These are phyloP conservation scores for Agelaius phoeniceus DNA, from an alignment of 2,113 vertebrate genomes.

Conservation along the genomic window DNA sequence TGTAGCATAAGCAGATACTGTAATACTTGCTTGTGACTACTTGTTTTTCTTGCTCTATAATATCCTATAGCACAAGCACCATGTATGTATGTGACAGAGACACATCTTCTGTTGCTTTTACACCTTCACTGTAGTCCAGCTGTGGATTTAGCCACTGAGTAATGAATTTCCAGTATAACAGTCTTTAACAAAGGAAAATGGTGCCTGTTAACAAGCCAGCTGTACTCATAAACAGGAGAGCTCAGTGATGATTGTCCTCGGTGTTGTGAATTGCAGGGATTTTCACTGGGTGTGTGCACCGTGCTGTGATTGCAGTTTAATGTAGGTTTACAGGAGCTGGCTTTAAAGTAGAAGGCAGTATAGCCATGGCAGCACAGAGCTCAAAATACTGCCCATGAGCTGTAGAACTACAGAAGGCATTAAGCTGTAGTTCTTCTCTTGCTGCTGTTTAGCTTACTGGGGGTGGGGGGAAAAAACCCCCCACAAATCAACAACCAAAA, in stretches of 20 bases:
- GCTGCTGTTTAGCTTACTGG: background rate
- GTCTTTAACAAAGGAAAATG: background rate
- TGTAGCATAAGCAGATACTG: background rate
- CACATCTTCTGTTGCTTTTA: background rate
- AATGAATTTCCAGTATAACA: background rate
- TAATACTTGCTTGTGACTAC: background rate
- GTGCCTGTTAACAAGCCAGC: background rate
- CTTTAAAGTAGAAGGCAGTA: background rate
- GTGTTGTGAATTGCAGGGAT: background rate
- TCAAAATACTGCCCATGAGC: background rate
- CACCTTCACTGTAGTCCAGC: background rate
- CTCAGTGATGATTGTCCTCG: background rate
- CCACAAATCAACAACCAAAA: background rate
- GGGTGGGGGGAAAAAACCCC: background rate
- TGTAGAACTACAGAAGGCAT: background rate
- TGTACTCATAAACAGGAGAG: background rate
- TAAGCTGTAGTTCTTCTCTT: background rate
- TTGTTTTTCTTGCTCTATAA: background rate
- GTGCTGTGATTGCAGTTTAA: background rate
- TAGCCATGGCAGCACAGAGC: background rate
- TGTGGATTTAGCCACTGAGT: background rate
- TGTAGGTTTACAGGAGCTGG: background rate
- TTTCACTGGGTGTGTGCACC: background rate
- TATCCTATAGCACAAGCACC: background rate
- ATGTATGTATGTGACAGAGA: background rate